A percentile compares a stretch with the other conserved stretches of the same genome.
Evolutionary conservation across 1,140 invertebrate genomes (phyloP).

Genomic region (Drosophila subpulchrella): DNA sequence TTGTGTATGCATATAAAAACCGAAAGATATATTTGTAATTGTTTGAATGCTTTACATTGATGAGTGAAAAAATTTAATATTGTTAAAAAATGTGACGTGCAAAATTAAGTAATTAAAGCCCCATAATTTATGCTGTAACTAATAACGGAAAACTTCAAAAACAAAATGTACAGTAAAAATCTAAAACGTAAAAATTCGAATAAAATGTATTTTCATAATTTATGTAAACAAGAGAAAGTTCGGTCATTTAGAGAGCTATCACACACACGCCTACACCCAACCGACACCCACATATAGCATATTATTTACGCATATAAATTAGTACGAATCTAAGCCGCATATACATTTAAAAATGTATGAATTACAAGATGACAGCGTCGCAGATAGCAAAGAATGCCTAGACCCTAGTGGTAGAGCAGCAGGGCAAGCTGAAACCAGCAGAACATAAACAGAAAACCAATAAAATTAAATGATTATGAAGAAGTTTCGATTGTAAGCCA

Average conservation of each 20-base stretch:
- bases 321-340: constrained; percentile 64
- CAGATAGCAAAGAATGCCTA: constrained; percentile 49
- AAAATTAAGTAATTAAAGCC: constrained; percentile 63
- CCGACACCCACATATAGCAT: constrained; percentile 51
- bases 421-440: constrained; percentile 34
- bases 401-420: constrained; percentile 46
- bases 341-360: constrained; percentile 74
- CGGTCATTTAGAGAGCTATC: constrained; percentile 48
- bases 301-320: constrained; percentile 71
- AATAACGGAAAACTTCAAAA: constrained; percentile 25
- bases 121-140: constrained; percentile 53
- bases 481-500: constrained; percentile 75
- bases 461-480: constrained; percentile 72
- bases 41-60: constrained; percentile 64
- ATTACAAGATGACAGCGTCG: constrained; percentile 39
- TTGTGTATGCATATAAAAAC: constrained; percentile 36
- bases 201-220: constrained; percentile 81
- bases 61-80: constrained; percentile 42
- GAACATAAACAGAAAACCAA: constrained; percentile 42
- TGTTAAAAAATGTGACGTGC: constrained; percentile 73
- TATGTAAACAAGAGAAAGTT: constrained; percentile 67
- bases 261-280: constrained; percentile 28
- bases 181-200: constrained; percentile 74
- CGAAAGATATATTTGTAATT: constrained; percentile 49
- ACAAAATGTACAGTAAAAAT: constrained; percentile 71